Evolutionary conservation across 2,113 vertebrate genomes (phyloP), one percentile per base, ranked within the genome.

Genomic region (Cryptomyrus ogoouensis): DNA sequence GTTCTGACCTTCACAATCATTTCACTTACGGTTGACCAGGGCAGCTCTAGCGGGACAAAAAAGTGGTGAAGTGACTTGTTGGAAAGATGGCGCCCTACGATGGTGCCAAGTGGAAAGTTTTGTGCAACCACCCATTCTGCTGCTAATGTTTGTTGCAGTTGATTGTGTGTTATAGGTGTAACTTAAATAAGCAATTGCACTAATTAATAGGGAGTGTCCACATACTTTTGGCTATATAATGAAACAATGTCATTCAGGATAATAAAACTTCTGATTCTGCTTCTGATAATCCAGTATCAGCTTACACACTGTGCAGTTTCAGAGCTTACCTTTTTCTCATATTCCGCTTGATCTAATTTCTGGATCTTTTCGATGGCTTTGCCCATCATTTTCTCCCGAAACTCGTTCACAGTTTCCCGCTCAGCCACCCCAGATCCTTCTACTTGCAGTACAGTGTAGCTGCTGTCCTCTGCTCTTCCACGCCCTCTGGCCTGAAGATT

Each of bases 401-500:
- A 97, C 90, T 95, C 96, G 89, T 99, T 99, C 89, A 98, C 97
- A 10, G 89, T 94, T 92, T 99, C 98, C 88, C 96, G 97, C 94
- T 98, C 98, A 62, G 96, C 91, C 90, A 98, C 98, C 49, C 97
- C 96, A 0, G 97, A 97, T 77, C 95, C 95, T 39, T 91, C 94
- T 0, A 95, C 93, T 3, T 95, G 97, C 62, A 99, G 97, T 90
- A 99, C 90, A 1, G 96, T 95, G 87, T 98, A 98, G 70, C 95
- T 97, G 91, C 98, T 99, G 91, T 98, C 97, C 3, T 97, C 96
- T 15, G 97, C 96, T 95, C 98, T 95, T 92, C 97, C 98, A 97
- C 98, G 94, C 52, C 98, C 98, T 27, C 96, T 95, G 90, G 98
- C 96, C 98, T 99, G 91, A 66, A 90, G 21, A 84, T 90, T 0